Percentiles rank a stretch among this genome's conserved stretches.
These are phyloP conservation scores for Sphyrna mokarran DNA, from an alignment of 2,113 vertebrate species.

Conservation along the genomic window DNA sequence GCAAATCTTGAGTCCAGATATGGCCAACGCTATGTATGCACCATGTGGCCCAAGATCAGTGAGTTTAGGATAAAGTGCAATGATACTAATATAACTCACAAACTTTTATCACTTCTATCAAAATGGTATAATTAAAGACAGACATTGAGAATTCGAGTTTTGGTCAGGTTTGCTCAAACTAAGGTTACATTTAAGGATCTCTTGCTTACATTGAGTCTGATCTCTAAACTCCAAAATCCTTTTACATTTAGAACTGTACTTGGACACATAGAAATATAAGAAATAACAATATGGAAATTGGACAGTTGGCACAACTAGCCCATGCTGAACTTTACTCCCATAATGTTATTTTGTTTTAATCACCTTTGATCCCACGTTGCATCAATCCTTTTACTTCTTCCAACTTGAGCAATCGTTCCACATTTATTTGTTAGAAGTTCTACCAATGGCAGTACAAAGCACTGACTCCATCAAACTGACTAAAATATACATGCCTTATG, in stretches of 20 bases:
- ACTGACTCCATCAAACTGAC: neutral
- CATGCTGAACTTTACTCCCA: neutral
- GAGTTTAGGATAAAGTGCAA: neutral
- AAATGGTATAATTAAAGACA: neutral
- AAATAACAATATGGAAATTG: neutral
- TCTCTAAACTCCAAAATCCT: neutral
- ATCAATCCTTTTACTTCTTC: neutral
- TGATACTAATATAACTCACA: neutral
- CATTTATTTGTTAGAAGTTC: neutral
- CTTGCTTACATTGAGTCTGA: neutral
- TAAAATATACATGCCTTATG: neutral
- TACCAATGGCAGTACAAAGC: neutral
- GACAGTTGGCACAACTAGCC: neutral
- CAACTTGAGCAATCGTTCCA: neutral
- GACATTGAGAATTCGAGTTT: neutral
- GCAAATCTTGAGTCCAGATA: neutral
- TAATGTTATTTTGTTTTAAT: neutral
- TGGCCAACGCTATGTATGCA: neutral
- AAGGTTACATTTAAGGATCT: neutral
- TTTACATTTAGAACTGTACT: neutral
- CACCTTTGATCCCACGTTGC: neutral
- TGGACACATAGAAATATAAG: neutral
- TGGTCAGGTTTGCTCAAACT: neutral
- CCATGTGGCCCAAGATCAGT: neutral
- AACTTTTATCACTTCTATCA: neutral